These are phyloP conservation scores for Palaemon carinicauda DNA, from an alignment of 1,140 invertebrate genomes.

Conservation along the genomic window DNA sequence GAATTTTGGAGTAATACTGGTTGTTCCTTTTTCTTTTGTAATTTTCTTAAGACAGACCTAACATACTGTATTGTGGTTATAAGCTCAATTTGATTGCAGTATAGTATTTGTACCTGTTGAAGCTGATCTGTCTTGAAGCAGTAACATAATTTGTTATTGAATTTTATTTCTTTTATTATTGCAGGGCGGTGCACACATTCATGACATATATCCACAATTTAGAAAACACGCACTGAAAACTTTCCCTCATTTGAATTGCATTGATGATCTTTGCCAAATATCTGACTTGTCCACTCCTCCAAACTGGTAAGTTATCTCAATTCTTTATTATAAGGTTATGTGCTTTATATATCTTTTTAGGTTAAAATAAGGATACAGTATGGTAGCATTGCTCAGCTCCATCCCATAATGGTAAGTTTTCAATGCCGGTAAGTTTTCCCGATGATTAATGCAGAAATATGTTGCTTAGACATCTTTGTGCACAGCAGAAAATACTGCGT, in stretches of 20 bases:
- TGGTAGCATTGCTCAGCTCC: no score
- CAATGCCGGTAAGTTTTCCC: not conserved
- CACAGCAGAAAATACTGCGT: no score
- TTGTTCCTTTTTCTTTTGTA: not conserved
- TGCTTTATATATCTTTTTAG: no score
- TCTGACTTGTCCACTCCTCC: constrained; percentile 92
- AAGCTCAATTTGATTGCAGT: not conserved
- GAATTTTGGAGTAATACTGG: not conserved
- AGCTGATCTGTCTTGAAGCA: no score
- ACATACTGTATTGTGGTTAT: not conserved
- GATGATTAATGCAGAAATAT: constrained; percentile 66
- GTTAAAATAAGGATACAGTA: no score
- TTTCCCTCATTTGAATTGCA: constrained; percentile 96
- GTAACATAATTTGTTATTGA: not conserved
- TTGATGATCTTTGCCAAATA: constrained; percentile 97
- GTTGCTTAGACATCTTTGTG: no score
- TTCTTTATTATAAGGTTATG: constrained; percentile 78
- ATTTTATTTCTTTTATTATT: not conserved
- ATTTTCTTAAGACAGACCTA: no score
- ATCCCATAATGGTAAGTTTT: no score
- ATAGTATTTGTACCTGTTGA: no score
- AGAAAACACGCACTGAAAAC: constrained; percentile 87
- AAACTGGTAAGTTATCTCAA: constrained; percentile 78
- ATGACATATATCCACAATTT: constrained; percentile 95
- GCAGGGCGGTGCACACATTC: constrained; percentile 81